Conservation (phyloP, 2,888 invertebrate genomes). For the Heliconius hortense region DNA sequence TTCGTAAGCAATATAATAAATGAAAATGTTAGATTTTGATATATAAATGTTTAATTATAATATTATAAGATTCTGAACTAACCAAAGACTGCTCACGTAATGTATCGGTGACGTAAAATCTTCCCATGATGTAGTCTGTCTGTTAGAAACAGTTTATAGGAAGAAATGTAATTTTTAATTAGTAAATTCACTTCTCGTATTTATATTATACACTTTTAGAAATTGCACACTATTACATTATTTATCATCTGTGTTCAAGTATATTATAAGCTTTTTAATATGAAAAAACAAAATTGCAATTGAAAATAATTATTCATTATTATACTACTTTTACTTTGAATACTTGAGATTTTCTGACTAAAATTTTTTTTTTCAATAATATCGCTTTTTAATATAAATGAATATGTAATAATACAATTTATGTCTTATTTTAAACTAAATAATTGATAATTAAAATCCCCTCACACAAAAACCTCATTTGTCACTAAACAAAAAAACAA, state of each 20-base stretch:
- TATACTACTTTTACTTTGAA: too few relatives aligned
- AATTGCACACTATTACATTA: too few relatives aligned
- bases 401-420: too few relatives aligned
- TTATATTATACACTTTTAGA: neutral
- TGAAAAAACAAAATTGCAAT: neutral
- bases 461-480: too few relatives aligned
- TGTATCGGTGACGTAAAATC: constrained; percentile 32
- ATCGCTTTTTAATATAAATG: too few relatives aligned
- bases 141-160: too few relatives aligned
- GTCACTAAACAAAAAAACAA: too few relatives aligned
- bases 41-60: constrained; percentile 22
- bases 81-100: constrained; percentile 41
- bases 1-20: constrained; percentile 28
- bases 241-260: neutral
- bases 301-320: neutral
- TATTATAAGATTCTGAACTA: constrained; percentile 24
- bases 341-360: neutral
- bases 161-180: neutral
- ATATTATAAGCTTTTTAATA: too few relatives aligned
- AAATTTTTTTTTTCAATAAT: neutral
- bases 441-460: too few relatives aligned
- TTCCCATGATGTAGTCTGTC: constrained; percentile 30
- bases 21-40: constrained; percentile 30
- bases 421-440: too few relatives aligned
- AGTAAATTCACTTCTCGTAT: neutral